Evolutionary conservation across 2,797 vertebrate genomes (phyloP), one percentile per base, ranked within the genome.

Genomic region (Acanthopagrus latus): DNA sequence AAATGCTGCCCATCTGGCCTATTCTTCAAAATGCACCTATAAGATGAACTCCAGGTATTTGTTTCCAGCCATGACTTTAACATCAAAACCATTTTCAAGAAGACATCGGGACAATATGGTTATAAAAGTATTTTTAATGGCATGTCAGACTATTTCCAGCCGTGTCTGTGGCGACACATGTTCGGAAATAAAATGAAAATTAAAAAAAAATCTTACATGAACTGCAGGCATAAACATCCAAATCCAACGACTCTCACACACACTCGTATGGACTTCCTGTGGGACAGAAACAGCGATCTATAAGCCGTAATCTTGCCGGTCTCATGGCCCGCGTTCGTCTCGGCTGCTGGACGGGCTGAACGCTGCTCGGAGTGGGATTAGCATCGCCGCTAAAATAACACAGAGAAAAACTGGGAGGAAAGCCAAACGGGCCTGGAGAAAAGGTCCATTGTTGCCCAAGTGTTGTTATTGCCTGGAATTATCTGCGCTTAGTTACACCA

Each of bases 381-480:
- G 74, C 84, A 76, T 76, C 76, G n/a, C 70, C 27, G 73, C 89
- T 93, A 94, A 92, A 93, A 91, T 72, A 94, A 93, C 89, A 89
- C 57, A 5, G 72, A 84, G 81, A 71, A 84, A 84, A 85, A 55
- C 80, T 89, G 27, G 89, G 89, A 89, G 38, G 12, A 1, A 46
- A 66, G 89, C 87, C 91, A 93, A 71, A 57, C 44, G 7, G 16
- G 77, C 75, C 74, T 27, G 13, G 80, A 93, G 88, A 93, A 94
- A 93, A 92, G 90, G 73, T 43, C 89, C 52, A 89, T 94, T 95
- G 93, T 94, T 91, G 87, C 78, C 66, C 75, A 70, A 84, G 85
- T 91, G 87, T 87, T 90, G 89, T 91, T 92, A 88, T 88, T 82
- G 82, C 83, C 43, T 70, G 71, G 90, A 87, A 85, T 94, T 89